Evolutionary conservation across 2,888 invertebrate genomes (phyloP), one percentile per base, ranked within the genome.

Genomic region (Coremacera marginata): DNA sequence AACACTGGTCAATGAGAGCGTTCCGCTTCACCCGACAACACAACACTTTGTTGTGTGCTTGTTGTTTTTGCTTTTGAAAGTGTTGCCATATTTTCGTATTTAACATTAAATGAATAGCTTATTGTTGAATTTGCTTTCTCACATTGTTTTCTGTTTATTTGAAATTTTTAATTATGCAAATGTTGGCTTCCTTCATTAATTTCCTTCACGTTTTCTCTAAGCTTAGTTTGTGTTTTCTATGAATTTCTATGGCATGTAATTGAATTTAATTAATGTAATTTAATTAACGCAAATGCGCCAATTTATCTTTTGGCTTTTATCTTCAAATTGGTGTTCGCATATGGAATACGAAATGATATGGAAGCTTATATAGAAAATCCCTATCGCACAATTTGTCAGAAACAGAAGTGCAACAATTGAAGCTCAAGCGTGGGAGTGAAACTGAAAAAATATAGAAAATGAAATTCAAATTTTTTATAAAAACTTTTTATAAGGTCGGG

Each of bases 261-360:
- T 81, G 71, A 76, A 79, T 82, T 87, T 86, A 87, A 87, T 87
- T 87, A 86, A 87, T 87, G 87, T 86, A 87, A 85, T 85, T 87
- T 84, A 87, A 87, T 87, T 87, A 86, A 87, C 70, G 9, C 57
- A 57, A 71, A 71, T 71, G 57, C 60, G 34, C 57, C 37, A 19
- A n/a, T 37, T 34, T 55, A 60, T 55, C 71, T 71, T 44, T 25
- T 60, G 70, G 31, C n/a, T 70, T 70, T 44, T 71, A 37, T 55
- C 34, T 71, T 37, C 16, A 5, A 60, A 34, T 71, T 51, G 34
- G 11, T 49, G 49, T 68, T 22, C 60, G 57, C 34, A n/a, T 71
- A 5, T 25, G 37, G 71, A 71, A 71, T 71, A 71, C 31, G 19
- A 71, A 71, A 71, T 71, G 71, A 37, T 31, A 22, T 51, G 51